Evolutionary conservation across 2,888 invertebrate genomes (phyloP).

Genomic region (Timandra comae): DNA sequence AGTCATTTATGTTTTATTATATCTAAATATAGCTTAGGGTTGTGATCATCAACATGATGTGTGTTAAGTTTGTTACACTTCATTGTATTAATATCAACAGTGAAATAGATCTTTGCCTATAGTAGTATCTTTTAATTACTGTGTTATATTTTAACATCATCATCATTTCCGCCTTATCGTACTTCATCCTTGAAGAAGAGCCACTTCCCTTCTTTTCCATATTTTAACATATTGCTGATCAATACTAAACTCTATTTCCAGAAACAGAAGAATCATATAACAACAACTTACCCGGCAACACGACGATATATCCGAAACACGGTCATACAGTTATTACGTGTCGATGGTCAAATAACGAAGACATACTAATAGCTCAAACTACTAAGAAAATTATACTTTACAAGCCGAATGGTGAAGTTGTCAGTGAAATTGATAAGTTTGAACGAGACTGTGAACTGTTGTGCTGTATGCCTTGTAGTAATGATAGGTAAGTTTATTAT

Average conservation of each 20-base stretch:
- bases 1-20: too few relatives aligned
- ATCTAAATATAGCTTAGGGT: too few relatives aligned
- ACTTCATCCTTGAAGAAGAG: too few relatives aligned
- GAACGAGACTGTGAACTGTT: constrained; percentile 45
- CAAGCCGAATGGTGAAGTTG: constrained; percentile 39
- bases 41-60: too few relatives aligned
- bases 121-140: too few relatives aligned
- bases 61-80: too few relatives aligned
- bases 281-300: constrained; percentile 44
- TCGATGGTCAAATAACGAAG: constrained; percentile 54
- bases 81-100: too few relatives aligned
- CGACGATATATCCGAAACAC: constrained; percentile 42
- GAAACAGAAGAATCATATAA: constrained; percentile 55
- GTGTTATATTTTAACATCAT: too few relatives aligned
- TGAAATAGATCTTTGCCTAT: too few relatives aligned
- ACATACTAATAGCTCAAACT: constrained; percentile 55
- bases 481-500: constrained; percentile 40
- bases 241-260: constrained; percentile 20
- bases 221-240: neutral
- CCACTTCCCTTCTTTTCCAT: too few relatives aligned
- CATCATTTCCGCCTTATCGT: too few relatives aligned
- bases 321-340: constrained; percentile 55
- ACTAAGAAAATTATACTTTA: constrained; percentile 53
- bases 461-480: constrained; percentile 52
- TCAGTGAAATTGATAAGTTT: constrained; percentile 41